phyloP scores from a whole-genome alignment of 2,888 invertebrate genomes.

The Odontocolon sp. region DNA sequence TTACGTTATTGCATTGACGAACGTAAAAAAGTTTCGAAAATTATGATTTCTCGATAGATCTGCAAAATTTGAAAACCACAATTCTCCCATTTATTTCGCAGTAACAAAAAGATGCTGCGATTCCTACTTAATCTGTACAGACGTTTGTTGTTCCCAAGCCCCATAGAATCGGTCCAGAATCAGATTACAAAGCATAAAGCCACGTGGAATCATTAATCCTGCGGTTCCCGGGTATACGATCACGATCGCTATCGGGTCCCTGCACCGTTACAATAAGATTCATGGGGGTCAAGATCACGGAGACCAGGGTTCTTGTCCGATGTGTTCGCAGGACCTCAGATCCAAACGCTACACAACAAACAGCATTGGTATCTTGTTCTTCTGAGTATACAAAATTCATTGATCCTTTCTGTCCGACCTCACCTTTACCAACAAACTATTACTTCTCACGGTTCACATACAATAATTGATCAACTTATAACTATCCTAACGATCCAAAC shows the following conservation, averaged over 20 bases:
- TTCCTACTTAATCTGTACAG: too few species aligned
- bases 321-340: constrained; percentile 14
- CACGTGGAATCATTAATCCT: constrained; percentile 58
- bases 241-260: constrained; percentile 52
- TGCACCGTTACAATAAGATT: constrained; percentile 54
- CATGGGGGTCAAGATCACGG: constrained; percentile 53
- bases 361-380: background rate
- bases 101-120: background rate
- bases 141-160: constrained; percentile 18
- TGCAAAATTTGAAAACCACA: background rate
- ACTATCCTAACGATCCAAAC: constrained; percentile 1
- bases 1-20: background rate
- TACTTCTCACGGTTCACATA: background rate
- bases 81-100: background rate
- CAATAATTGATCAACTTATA: constrained; percentile 16
- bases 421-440: too few species aligned
- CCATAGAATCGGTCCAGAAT: constrained; percentile 39
- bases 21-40: background rate
- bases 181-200: constrained; percentile 37
- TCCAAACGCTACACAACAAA: background rate
- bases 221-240: constrained; percentile 56
- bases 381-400: background rate
- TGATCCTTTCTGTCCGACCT: background rate
- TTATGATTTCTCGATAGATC: background rate
- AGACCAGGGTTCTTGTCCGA: constrained; percentile 32